Evolutionary conservation across 2,113 vertebrate species (phyloP).

Genomic region (Ictidomys tridecemlineatus): DNA sequence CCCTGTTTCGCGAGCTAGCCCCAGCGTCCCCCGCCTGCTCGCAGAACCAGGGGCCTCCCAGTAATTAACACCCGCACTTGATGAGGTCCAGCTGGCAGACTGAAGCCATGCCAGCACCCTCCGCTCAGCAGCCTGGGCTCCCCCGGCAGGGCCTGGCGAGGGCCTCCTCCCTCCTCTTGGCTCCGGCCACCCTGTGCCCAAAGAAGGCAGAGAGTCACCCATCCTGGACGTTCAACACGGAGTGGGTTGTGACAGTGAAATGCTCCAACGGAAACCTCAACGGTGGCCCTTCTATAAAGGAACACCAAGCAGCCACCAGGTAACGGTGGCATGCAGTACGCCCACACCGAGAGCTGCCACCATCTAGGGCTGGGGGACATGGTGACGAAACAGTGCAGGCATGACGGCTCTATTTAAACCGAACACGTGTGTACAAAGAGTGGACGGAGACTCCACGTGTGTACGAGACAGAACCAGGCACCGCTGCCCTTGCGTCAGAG

Average conservation of each 20-base stretch:
- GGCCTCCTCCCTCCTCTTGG: constrained; percentile 41
- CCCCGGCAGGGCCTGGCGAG: not conserved
- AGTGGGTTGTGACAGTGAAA: not conserved
- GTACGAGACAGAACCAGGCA: not conserved
- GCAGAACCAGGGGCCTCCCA: constrained; percentile 91
- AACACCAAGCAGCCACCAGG: not conserved
- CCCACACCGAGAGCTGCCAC: not conserved
- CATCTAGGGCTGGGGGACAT: fast-evolving
- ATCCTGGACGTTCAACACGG: not conserved
- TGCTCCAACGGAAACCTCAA: not conserved
- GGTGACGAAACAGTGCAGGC: fast-evolving
- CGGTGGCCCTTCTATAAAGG: not conserved
- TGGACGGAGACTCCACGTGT: fast-evolving
- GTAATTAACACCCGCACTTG: constrained; percentile 98
- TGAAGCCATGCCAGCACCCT: constrained; percentile 92
- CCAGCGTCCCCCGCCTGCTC: constrained; percentile 88
- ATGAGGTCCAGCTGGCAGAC: constrained; percentile 98
- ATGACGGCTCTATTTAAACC: not conserved
- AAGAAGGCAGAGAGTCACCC: not conserved
- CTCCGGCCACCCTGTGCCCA: not conserved
- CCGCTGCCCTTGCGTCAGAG: not conserved
- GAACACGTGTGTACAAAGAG: fast-evolving
- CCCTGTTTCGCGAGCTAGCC: constrained; percentile 88
- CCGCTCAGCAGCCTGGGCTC: constrained; percentile 61
- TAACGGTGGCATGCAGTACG: fast-evolving